Evolutionary conservation across 1,140 invertebrate genomes (phyloP), one percentile per base, ranked within the genome.

Genomic region (Hyphantria cunea): DNA sequence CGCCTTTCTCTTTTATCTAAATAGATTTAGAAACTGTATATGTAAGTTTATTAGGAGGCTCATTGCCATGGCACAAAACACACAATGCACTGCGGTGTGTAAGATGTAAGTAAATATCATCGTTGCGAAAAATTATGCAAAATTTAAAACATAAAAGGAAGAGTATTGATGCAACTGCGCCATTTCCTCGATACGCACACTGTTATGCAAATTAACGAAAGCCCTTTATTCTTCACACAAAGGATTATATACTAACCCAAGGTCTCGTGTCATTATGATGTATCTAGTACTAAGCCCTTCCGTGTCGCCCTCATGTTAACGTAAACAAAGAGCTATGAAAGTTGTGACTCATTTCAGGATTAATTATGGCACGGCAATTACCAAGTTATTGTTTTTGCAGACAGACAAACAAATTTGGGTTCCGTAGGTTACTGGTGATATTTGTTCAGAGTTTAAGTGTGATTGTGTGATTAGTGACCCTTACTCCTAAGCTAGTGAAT

Each of bases 311-410:
- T 37, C 42, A 45, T 47, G 25, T 44, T 31, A 12, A 37, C 11
- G 37, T 8, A 48, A 54, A 82, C 80, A 82, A 80, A 80, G 78
- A 75, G 54, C 54, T 59, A 56, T 64, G 66, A 62, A 65, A 68
- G 61, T 67, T 61, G 41, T 83, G 74, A 83, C 51, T 83, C 78
- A 83, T 67, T 13, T 25, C 44, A 63, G 68, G 52, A 63, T 76
- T 81, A 80, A 83, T 80, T 81, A 71, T 74, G 53, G 48, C 76
- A 61, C 34, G 70, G 70, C 72, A 80, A 78, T 83, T 83, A 81
- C 64, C 11, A 17, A 34, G 72, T 74, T 70, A 76, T 77, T 76
- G 70, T 80, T 72, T 34, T 25, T 25, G 32, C 55, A 58, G 55
- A 49, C 66, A 54, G 73, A 76, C 66, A 74, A 64, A 74, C 70